Percentiles rank a stretch among this genome's conserved stretches.
Evolutionary conservation across 2,797 vertebrate genomes (phyloP).

Genomic region (Tadarida brasiliensis): DNA sequence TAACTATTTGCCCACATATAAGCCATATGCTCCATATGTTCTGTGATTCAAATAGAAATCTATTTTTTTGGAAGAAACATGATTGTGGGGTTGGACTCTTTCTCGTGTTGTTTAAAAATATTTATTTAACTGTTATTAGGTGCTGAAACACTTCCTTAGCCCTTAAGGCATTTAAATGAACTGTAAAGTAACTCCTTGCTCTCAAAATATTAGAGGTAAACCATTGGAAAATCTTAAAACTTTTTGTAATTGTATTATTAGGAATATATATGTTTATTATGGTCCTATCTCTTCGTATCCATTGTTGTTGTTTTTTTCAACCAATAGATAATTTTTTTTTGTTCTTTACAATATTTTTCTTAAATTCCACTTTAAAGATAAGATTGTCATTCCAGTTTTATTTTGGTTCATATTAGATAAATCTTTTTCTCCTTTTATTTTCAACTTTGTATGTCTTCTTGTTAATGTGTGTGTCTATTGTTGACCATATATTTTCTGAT

Average conservation of each 20-base stretch:
- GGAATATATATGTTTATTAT: neutral
- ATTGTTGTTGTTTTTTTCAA: neutral
- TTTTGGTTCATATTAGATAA: neutral
- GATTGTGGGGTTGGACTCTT: neutral
- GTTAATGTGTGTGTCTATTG: neutral
- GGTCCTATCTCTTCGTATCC: neutral
- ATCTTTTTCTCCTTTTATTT: constrained; percentile 3
- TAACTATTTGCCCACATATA: neutral
- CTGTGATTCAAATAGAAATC: neutral
- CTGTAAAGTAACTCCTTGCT: neutral
- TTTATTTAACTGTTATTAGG: neutral
- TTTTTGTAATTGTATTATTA: neutral
- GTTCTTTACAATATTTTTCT: neutral
- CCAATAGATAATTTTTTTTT: neutral
- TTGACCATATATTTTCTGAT: neutral
- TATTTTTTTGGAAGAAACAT: neutral
- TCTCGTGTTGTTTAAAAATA: neutral
- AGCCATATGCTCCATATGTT: neutral
- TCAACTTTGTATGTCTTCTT: neutral
- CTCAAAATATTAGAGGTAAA: neutral
- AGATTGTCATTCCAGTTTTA: neutral
- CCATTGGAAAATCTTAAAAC: neutral
- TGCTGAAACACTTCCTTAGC: neutral
- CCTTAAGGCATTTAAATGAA: neutral
- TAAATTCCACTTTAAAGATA: constrained; percentile 22